Evolutionary conservation across 2,113 vertebrate species (phyloP).

Genomic region (Aleadryas rufinucha): DNA sequence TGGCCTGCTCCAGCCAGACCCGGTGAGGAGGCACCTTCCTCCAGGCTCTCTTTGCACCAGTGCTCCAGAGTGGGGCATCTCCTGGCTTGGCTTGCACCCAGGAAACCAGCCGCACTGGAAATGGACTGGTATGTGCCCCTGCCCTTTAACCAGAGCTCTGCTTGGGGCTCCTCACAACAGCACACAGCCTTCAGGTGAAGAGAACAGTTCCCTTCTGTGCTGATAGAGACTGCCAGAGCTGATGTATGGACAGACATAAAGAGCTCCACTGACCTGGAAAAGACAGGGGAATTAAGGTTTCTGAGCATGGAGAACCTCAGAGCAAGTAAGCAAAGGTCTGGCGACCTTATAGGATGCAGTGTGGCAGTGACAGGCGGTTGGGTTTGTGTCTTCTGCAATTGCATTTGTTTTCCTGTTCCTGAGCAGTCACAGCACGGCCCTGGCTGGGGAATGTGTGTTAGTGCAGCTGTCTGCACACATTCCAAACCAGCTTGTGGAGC

Average conservation of each 20-base stretch:
- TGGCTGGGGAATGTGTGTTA: background rate
- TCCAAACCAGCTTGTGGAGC: background rate
- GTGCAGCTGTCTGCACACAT: background rate
- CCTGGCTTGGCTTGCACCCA: background rate
- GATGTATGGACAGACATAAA: background rate
- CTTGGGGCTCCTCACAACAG: background rate
- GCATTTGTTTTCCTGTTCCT: background rate
- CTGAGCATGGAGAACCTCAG: background rate
- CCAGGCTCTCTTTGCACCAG: background rate
- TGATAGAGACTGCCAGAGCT: background rate
- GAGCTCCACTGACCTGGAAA: background rate
- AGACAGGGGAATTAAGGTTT: background rate
- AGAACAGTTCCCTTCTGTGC: background rate
- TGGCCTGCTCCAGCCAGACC: fast-evolving
- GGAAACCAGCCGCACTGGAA: background rate
- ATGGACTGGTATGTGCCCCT: background rate
- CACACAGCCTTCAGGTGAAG: background rate
- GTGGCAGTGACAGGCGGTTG: fast-evolving
- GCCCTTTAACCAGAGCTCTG: background rate
- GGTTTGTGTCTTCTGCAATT: background rate
- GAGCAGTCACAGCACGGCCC: background rate
- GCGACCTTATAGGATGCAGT: fast-evolving
- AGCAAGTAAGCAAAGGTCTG: background rate
- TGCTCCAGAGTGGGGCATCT: background rate
- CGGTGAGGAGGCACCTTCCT: background rate